phyloP scores from a whole-genome alignment of 2,888 invertebrate species.

The Melinopterus prodromus region DNA sequence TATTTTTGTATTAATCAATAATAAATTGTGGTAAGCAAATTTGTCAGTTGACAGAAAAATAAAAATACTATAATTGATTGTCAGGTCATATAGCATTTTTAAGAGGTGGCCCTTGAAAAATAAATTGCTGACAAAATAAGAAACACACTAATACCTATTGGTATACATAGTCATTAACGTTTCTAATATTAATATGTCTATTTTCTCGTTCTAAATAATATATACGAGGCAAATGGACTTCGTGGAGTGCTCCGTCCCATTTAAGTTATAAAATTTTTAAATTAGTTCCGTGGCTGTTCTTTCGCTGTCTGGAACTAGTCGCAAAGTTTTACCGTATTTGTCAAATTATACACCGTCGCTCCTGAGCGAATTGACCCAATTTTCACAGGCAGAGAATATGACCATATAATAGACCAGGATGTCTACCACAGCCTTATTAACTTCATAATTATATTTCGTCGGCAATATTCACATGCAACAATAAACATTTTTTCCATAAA shows the following conservation, averaged over 20 bases:
- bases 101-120: too few relatives aligned
- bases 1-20: too few relatives aligned
- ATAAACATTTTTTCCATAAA: not conserved
- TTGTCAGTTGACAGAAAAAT: too few relatives aligned
- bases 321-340: constrained; percentile 4
- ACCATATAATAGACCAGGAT: not conserved
- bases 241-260: not conserved
- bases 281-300: not conserved
- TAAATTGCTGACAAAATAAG: too few relatives aligned
- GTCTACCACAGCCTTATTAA: not conserved
- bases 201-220: not conserved
- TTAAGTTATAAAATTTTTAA: constrained; percentile 4
- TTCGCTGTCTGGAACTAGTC: not conserved
- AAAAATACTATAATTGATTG: too few relatives aligned
- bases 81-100: too few relatives aligned
- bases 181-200: not conserved
- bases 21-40: too few relatives aligned
- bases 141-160: not conserved
- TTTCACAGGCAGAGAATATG: not conserved
- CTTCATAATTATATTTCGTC: not conserved
- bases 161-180: not conserved
- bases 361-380: not conserved
- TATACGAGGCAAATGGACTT: not conserved
- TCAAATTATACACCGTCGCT: not conserved
- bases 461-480: not conserved